Percentiles rank a stretch among this genome's conserved stretches.
phyloP scores from a whole-genome alignment of 2,888 invertebrate species.

The Thalpophila matura region DNA sequence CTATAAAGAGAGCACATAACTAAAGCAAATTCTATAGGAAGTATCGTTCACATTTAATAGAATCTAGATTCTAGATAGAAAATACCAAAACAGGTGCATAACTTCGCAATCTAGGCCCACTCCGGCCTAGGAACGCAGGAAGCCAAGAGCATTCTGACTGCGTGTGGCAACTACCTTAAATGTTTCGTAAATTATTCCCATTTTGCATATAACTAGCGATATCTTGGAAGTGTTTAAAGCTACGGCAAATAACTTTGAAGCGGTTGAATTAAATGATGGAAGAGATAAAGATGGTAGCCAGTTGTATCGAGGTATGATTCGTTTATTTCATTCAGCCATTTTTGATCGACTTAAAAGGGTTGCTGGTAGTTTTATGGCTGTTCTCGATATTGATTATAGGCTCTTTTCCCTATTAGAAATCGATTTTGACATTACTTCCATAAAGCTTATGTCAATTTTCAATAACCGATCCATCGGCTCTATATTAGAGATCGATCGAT shows the following conservation, averaged over 20 bases:
- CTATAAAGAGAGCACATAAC: slow-evolving; percentile 10
- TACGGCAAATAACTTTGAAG: slow-evolving; percentile 41
- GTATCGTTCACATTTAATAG: slow-evolving; percentile 48
- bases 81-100: slow-evolving; percentile 54
- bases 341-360: background rate
- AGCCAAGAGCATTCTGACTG: slow-evolving; percentile 41
- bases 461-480: too few species aligned
- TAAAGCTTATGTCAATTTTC: too few species aligned
- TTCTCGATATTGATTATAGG: too few species aligned
- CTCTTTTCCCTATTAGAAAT: too few species aligned
- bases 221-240: slow-evolving; percentile 42
- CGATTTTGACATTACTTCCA: too few species aligned
- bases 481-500: too few species aligned
- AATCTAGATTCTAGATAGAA: slow-evolving; percentile 60
- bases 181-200: slow-evolving; percentile 46
- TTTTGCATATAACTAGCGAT: slow-evolving; percentile 55
- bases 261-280: slow-evolving; percentile 34
- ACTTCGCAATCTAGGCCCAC: slow-evolving; percentile 34
- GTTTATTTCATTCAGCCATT: slow-evolving; percentile 21
- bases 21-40: slow-evolving; percentile 50
- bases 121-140: slow-evolving; percentile 52
- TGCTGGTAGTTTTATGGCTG: too few species aligned
- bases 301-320: background rate
- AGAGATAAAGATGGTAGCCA: slow-evolving; percentile 30
- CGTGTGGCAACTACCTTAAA: slow-evolving; percentile 48